Evolutionary conservation across 2,888 invertebrate species (phyloP), one percentile per base, ranked within the genome.

Genomic region (Acanthoscelides obtectus): DNA sequence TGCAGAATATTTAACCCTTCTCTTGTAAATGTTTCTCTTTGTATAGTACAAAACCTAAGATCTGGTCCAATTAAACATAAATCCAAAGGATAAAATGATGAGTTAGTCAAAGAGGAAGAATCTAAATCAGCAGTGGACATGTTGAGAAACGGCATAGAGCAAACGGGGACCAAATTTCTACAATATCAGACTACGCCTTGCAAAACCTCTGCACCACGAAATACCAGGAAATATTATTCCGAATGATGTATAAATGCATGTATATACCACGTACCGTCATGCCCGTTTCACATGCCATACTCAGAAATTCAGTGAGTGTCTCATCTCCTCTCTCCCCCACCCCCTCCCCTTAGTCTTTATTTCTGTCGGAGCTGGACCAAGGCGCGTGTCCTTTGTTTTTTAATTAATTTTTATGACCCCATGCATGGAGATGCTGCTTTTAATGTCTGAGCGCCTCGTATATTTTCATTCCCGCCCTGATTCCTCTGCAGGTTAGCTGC

Each of bases 271-370:
- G 25, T 6, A 45, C 45, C 45, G 45, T 45, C 45, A 45, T 17
- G n/a, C 45, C 45, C 45, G 45, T 45, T 45, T 12, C 12, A 78
- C 77, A 77, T 79, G 79, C 78, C 78, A 78, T 72, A 72, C 68
- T 72, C 79, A 79, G 79, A 71, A 73, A 72, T 75, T 70, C 22
- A 67, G 67, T 22, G 22, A 67, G 20, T 22, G 67, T 67, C 67
- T 22, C n/a, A 3, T 20, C 67, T 19, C 12, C 8, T 1, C 66
- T 12, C 17, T 19, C 19, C 67, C 22, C 45, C 12, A 4, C 45
- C 45, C 45, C 45, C 45, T 12, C 45, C 12, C 45, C 45, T 17
- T 45, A 12, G 12, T 45, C 45, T 45, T 45, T 45, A 45, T 45
- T 45, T 45, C 45, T 45, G 45, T 12, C 45, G 45, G 45, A 45